Evolutionary conservation across 2,888 invertebrate genomes (phyloP).

Genomic region (Trachelus iudaicus): DNA sequence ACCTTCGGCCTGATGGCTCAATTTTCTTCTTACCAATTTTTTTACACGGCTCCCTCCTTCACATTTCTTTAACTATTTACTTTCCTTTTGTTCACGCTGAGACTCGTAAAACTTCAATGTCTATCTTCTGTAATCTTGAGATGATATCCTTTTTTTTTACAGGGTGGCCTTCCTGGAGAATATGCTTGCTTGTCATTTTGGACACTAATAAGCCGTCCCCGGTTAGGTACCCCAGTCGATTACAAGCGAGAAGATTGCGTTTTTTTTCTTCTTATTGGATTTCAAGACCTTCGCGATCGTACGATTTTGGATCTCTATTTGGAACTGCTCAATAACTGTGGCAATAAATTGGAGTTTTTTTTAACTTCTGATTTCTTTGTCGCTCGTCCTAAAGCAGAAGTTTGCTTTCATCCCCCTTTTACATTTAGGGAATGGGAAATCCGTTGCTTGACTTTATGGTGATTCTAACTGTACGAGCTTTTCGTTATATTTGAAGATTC

Average conservation of each 20-base stretch:
- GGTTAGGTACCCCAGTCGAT: background rate
- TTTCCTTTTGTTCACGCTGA: background rate
- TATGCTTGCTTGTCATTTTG: background rate
- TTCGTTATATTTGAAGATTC: background rate
- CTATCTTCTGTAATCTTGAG: background rate
- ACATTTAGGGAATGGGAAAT: background rate
- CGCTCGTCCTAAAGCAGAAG: background rate
- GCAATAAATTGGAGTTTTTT: background rate
- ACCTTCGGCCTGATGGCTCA: conserved; percentile 1
- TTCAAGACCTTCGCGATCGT: background rate
- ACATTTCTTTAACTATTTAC: background rate
- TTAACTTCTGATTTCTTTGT: background rate
- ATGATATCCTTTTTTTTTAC: background rate
- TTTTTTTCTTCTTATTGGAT: background rate
- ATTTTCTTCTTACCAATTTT: background rate
- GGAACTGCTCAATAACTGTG: background rate
- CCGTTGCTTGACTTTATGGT: background rate
- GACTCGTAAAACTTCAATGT: background rate
- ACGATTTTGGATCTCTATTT: background rate
- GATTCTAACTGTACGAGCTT: background rate
- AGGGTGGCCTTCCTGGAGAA: background rate
- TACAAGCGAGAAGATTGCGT: background rate
- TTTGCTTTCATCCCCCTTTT: background rate
- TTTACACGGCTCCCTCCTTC: background rate
- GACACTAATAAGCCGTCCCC: background rate